Base-by-base conservation (phyloP, 2,888 invertebrate species). In the Sussaba pulchella region DNA sequence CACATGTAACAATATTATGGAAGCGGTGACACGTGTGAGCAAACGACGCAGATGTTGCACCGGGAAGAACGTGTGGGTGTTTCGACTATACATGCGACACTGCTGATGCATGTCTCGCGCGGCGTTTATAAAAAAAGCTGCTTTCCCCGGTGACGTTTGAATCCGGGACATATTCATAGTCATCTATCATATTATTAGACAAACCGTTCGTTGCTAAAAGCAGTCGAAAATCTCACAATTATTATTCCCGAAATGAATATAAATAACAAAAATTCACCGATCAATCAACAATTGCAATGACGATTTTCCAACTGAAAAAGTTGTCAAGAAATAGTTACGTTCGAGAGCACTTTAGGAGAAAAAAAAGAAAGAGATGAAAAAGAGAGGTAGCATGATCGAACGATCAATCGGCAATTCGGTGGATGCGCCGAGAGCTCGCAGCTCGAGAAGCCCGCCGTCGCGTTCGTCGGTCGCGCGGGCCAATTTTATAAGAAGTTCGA, bases 401-500 rank as follows among this genome's bases (percentile, higher is more conserved):
- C 52, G 59, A 12, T 47, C 71, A 24, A 54, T 43, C 39, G 4
- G 19, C 39, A 21, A 21, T 19, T 50, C n/a, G 8, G n/a, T 19
- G 10, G 41, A 41, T 41, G 52, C 39, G 52, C 52, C 14, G 9
- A 26, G n/a, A 12, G 19, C n/a, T 19, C 41, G 41, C 12, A 21
- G n/a, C 24, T 39, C 52, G 24, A 12, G 52, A 24, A 41, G 24
- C 41, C 69, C 41, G 39, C 52, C 54, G 69, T 52, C 14, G 54
- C 54, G 73, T 54, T 54, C 67, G 52, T 54, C 64, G 67, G 54
- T 14, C 52, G 52, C 17, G 66, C 75, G 72, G 73, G 77, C 81
- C 81, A 77, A 81, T 81, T 81, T 81, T 77, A 74, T 77, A 77
- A 81, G 73, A 79, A 70, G 77, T 81, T 75, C 79, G 79, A 67